These are phyloP conservation scores for Australoheros facetus DNA, from an alignment of 2,797 vertebrate species.

Conservation along the genomic window DNA sequence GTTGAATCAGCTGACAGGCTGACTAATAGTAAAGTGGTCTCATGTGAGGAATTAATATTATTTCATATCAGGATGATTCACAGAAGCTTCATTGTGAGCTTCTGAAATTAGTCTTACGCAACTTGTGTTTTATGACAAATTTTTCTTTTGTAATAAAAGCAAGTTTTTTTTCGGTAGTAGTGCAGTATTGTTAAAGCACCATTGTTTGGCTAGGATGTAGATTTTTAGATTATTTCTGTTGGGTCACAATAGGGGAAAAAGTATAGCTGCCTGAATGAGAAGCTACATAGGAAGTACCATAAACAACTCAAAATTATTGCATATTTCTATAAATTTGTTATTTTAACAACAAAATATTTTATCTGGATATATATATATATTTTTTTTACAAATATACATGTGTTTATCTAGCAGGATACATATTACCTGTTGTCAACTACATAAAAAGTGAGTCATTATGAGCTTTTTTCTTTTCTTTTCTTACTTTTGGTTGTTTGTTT, in stretches of 20 bases:
- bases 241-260: neutral
- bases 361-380: fast-evolving
- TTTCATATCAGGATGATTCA: neutral
- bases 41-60: slow-evolving; percentile 28
- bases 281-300: too few species aligned
- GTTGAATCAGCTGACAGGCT: neutral
- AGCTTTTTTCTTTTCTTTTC: neutral
- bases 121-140: neutral
- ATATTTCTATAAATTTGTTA: fast-evolving
- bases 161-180: too few species aligned
- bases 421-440: neutral
- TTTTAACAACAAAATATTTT: neutral
- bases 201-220: too few species aligned
- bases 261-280: neutral
- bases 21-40: neutral
- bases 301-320: neutral
- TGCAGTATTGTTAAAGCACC: too few species aligned
- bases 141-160: too few species aligned
- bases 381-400: too few species aligned
- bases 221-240: neutral
- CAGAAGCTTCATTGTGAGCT: neutral
- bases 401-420: neutral
- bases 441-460: neutral
- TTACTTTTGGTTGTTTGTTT: too few species aligned
- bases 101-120: neutral